Percentiles rank a stretch among this genome's conserved stretches.
Conservation (phyloP, 2,888 invertebrate genomes). For the Teinopalpus imperialis region DNA sequence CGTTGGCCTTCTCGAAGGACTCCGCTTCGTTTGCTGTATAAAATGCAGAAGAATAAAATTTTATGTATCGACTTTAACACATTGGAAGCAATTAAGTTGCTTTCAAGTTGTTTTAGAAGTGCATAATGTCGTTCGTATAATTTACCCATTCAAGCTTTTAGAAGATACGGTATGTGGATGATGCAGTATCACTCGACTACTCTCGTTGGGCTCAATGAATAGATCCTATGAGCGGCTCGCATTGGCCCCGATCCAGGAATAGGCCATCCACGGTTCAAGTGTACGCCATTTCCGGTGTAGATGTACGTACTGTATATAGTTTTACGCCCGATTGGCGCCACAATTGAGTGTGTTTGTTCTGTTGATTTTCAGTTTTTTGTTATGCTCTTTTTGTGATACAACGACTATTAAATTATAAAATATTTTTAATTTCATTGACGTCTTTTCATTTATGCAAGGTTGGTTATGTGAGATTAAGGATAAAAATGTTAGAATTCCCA, state of each 20-base stretch:
- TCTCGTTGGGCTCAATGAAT: constrained; percentile 24
- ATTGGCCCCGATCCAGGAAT: constrained; percentile 69
- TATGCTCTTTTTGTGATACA: not conserved
- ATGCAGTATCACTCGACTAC: no score
- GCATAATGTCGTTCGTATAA: constrained; percentile 14
- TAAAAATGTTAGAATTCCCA: constrained; percentile 20
- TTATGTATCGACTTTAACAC: constrained; percentile 16
- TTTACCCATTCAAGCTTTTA: constrained; percentile 14
- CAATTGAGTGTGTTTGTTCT: constrained; percentile 32
- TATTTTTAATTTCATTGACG: no score
- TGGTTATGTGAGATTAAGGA: no score
- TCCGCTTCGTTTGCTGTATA: constrained; percentile 26
- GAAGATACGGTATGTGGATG: not conserved
- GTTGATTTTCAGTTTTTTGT: constrained; percentile 10
- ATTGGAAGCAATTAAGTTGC: constrained; percentile 4
- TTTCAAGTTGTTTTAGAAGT: no score
- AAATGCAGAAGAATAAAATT: constrained; percentile 29
- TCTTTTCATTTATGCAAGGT: no score
- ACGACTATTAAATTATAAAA: no score
- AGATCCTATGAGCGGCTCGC: constrained; percentile 34
- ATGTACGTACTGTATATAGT: constrained; percentile 34
- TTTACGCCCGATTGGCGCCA: constrained; percentile 44
- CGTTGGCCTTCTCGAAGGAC: constrained; percentile 33
- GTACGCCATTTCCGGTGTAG: constrained; percentile 59
- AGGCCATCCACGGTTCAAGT: constrained; percentile 67